A percentile compares a stretch with the other conserved stretches of the same genome.
Conservation (phyloP, 2,113 vertebrate genomes). For the Trematocara zebra region DNA sequence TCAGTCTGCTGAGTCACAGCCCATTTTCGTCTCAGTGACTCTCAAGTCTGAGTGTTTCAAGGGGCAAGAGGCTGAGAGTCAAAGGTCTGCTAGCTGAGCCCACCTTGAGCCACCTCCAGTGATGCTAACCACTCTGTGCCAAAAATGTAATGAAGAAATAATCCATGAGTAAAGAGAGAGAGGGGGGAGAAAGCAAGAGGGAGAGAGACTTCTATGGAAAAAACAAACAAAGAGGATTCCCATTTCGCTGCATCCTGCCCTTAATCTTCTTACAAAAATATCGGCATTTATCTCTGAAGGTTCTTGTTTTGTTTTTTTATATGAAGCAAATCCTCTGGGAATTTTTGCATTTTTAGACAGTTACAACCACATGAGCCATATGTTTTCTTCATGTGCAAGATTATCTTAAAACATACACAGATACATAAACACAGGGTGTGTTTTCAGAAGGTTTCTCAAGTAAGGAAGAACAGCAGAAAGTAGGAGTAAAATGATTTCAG, state of each 20-base stretch:
- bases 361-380: background rate
- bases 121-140: background rate
- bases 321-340: background rate
- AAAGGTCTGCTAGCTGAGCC: conserved; percentile 3
- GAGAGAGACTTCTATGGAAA: background rate
- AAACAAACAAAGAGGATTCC: background rate
- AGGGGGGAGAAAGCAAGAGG: background rate
- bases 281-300: background rate
- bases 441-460: background rate
- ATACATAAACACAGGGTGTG: background rate
- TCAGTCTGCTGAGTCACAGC: conserved; percentile 33
- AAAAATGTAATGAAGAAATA: background rate
- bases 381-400: background rate
- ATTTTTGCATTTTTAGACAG: background rate
- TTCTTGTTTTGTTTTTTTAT: background rate
- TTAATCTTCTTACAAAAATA: background rate
- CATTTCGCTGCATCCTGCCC: background rate
- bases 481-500: background rate
- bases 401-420: background rate
- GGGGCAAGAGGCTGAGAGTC: background rate
- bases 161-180: background rate
- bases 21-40: conserved; percentile 24
- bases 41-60: background rate
- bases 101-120: background rate
- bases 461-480: background rate